phyloP scores from a whole-genome alignment of 1,140 invertebrate species.

The Trachymyrmex septentrionalis region DNA sequence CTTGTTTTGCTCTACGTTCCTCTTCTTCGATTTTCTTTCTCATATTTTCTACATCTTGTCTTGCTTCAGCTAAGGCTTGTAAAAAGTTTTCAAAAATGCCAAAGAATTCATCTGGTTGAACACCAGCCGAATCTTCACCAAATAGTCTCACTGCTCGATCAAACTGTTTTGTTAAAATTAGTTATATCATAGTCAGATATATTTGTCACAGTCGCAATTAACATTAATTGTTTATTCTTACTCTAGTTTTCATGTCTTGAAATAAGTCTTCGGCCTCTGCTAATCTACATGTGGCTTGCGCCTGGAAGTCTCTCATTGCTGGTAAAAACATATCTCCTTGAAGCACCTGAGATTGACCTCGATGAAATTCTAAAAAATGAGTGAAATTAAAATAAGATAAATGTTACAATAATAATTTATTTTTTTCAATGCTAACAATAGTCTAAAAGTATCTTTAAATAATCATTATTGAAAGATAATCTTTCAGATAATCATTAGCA shows the following conservation, averaged over 20 bases:
- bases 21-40: constrained; percentile 95
- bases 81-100: constrained; percentile 97
- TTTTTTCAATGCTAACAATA: background rate
- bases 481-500: background rate
- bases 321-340: constrained; percentile 95
- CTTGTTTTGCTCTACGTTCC: constrained; percentile 95
- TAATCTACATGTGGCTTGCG: constrained; percentile 95
- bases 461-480: no score
- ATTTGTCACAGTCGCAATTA: background rate
- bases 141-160: constrained; percentile 95
- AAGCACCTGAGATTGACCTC: constrained; percentile 89
- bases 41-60: constrained; percentile 95
- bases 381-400: constrained; percentile 4
- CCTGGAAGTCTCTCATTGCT: constrained; percentile 98
- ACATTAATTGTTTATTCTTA: constrained; percentile 79
- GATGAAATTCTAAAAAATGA: constrained; percentile 91
- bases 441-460: no score
- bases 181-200: background rate
- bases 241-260: constrained; percentile 94
- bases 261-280: constrained; percentile 98
- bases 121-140: constrained; percentile 94
- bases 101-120: constrained; percentile 98
- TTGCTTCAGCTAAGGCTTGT: constrained; percentile 93
- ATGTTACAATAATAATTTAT: background rate
- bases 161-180: constrained; percentile 87